Base-by-base conservation (phyloP, 2,113 vertebrate genomes). In the Riparia riparia region DNA sequence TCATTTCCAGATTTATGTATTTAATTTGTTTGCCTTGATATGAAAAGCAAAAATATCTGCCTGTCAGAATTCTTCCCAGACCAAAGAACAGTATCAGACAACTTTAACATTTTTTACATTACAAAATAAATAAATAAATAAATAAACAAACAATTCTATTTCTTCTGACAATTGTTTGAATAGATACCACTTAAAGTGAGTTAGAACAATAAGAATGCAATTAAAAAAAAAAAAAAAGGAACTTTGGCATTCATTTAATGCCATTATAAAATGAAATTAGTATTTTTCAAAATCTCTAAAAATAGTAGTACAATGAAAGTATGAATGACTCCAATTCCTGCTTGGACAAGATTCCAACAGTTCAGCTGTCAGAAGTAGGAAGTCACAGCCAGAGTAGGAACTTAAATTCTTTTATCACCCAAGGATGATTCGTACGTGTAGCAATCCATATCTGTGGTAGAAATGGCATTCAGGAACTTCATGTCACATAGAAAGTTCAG, bases 1-100 rank as follows among this genome's bases (percentile, higher is more conserved):
- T 47, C 6, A 41, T 29, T 64, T 65, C 22, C 18, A 57, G 21
- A 45, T 80, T 37, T 8, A 81, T 44, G 15, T 53, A 73, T 86
- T 73, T 81, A 0, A n/a, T 32, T 58, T 17, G 0, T 64, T 89
- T 68, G 0, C 73, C 22, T 65, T 78, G 6, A 12, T 57, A 28
- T 41, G 19, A 73, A 45, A 28, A 61, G 1, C 7, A 82, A 57
- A 70, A 32, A 31, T 49, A 70, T 66, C 18, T 70, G 17, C 12
- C 7, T 53, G 22, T 4, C 2, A 74, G 82, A 90, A 65, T 61
- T 90, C 10, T 65, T 73, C 4, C 12, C 15, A 60, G 5, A 14
- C 4, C 7, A 77, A 60, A 49, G 8, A 68, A 7, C 1, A 60
- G 2, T 41, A 77, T 1, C 14, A 4, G 1, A 0, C 4, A 8